Evolutionary conservation across 2,113 vertebrate genomes (phyloP).

Genomic region (Promerops cafer): DNA sequence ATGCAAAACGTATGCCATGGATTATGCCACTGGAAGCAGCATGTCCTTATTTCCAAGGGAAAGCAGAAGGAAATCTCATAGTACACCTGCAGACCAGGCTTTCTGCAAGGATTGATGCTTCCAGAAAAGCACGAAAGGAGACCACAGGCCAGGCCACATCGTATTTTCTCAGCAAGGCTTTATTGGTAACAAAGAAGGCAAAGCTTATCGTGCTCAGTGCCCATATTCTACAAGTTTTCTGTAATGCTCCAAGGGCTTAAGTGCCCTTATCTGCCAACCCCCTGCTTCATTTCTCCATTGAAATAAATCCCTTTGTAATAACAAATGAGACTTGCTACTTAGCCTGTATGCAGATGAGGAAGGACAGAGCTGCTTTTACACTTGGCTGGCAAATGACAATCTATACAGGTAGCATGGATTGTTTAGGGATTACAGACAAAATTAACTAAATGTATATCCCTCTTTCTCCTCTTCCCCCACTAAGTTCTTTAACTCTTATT

Average conservation of each 20-base stretch:
- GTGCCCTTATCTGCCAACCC: constrained; percentile 58
- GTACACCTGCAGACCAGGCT: not conserved
- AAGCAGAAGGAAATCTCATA: not conserved
- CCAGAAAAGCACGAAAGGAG: not conserved
- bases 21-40: not conserved
- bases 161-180: not conserved
- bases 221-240: constrained; percentile 42
- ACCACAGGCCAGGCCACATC: not conserved
- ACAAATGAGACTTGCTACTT: constrained; percentile 48
- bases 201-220: constrained; percentile 19
- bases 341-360: constrained; percentile 59
- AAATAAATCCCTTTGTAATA: constrained; percentile 70
- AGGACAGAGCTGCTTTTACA: constrained; percentile 1
- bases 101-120: not conserved
- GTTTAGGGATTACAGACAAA: constrained; percentile 7
- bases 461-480: not conserved
- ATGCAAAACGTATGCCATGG: not conserved
- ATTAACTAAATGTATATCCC: not conserved
- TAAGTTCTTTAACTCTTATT: not conserved
- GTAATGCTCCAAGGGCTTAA: constrained; percentile 60
- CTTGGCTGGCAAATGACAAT: not conserved
- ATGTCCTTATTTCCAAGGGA: not conserved
- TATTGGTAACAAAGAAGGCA: not conserved
- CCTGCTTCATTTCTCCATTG: constrained; percentile 59
- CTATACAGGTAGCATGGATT: not conserved